A percentile compares a stretch with the other conserved stretches of the same genome.
These are phyloP conservation scores for Rhodinocichla rosea DNA, from an alignment of 2,113 vertebrate species.

Conservation along the genomic window DNA sequence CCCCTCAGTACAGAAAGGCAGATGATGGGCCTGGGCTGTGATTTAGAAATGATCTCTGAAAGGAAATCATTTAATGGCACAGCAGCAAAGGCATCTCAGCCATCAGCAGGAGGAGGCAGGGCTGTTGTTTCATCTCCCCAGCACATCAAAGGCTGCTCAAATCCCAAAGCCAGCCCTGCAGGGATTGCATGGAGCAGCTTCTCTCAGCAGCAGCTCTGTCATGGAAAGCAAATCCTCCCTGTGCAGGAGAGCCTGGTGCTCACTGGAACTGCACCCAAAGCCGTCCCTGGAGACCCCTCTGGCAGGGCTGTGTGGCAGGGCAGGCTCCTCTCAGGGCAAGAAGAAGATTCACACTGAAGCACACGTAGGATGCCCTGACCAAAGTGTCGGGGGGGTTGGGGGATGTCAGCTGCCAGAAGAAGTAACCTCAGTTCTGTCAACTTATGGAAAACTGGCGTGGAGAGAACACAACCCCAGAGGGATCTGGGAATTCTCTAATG, in stretches of 20 bases:
- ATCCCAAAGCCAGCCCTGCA: not conserved
- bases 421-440: not conserved
- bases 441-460: not conserved
- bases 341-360: not conserved
- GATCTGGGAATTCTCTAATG: not conserved
- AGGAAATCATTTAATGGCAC: not conserved
- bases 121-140: not conserved
- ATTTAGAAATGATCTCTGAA: not conserved
- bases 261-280: not conserved
- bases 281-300: not conserved
- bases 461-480: not conserved
- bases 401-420: not conserved
- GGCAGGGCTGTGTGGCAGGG: not conserved
- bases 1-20: not conserved
- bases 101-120: not conserved
- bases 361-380: not conserved
- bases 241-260: not conserved
- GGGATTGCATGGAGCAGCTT: not conserved
- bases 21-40: not conserved
- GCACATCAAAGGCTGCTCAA: not conserved
- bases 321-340: not conserved
- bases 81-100: not conserved
- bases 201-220: not conserved
- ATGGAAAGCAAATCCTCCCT: not conserved
- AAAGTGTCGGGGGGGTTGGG: not conserved